phyloP scores from a whole-genome alignment of 2,797 vertebrate genomes.

The Sparidentex hasta region DNA sequence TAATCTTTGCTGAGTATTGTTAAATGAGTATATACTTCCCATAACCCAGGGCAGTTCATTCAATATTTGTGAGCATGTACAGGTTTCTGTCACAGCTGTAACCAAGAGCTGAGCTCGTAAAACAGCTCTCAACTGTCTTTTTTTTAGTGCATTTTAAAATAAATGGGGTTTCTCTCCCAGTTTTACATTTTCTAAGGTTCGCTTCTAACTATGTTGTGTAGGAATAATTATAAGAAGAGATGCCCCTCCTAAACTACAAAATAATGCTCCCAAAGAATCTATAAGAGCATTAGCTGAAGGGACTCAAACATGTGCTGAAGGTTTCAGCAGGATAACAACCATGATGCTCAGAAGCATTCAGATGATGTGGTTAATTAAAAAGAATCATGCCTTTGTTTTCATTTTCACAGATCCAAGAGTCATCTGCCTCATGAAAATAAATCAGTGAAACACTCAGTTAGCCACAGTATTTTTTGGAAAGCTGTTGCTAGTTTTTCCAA shows the following conservation, averaged over 20 bases:
- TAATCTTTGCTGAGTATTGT: conserved; percentile 75
- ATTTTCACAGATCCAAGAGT: conserved; percentile 1
- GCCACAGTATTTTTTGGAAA: background rate
- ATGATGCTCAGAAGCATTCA: background rate
- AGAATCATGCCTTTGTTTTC: background rate
- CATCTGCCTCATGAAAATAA: background rate
- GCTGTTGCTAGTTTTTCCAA: background rate
- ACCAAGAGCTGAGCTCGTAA: conserved; percentile 48
- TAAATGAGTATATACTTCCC: conserved; percentile 72
- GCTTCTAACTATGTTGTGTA: conserved; percentile 10
- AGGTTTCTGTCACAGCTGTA: conserved; percentile 55
- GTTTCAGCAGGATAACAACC: background rate
- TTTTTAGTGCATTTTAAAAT: conserved; percentile 60
- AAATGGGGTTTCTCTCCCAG: conserved; percentile 20
- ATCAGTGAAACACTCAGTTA: background rate
- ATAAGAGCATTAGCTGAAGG: background rate
- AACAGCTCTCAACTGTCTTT: conserved; percentile 53
- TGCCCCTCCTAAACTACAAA: conserved; percentile 1
- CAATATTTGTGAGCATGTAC: conserved; percentile 69
- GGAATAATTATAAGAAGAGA: conserved; percentile 12
- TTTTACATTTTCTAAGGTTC: conserved; percentile 46
- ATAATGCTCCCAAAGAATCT: conserved; percentile 4
- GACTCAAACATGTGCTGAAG: background rate
- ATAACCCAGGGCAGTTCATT: conserved; percentile 70
- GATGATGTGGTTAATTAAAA: background rate